Base-by-base conservation (phyloP, 2,888 invertebrate species). In the Agriopis marginaria region DNA sequence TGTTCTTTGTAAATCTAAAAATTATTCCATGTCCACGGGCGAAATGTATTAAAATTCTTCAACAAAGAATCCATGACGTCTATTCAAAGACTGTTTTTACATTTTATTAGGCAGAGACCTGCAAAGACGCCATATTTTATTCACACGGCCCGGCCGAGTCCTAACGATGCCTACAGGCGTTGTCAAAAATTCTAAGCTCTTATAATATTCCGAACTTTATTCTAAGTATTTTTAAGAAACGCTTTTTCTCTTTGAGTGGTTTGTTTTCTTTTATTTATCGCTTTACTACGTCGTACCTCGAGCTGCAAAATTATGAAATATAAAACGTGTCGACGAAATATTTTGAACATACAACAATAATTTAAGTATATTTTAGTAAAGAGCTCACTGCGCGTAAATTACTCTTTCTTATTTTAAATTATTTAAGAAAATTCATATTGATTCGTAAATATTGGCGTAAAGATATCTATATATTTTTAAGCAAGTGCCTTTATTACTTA, bases 111-210 rank as follows among this genome's bases (percentile, higher is more conserved):
- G 54, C 14, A 17, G 14, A 42, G 42, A 42, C 53, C 39, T 32
- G 53, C 53, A 58, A 58, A 56, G 23, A 63, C 39, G 44, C 58
- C 51, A 70, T 66, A 62, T 66, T 72, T 73, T 70, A 67, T 68
- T 63, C 61, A 39, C 23, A 45, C 53, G 51, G 49, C 23, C 56
- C 51, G 12, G 51, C 17, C 17, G 32, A 32, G 49, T 66, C 58
- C 60, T 74, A 77, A 77, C 70, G 72, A 75, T 70, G 75, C 70
- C 75, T 70, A 49, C 56, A 44, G 70, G 75, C 65, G 72, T 66
- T 50, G 54, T 66, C 55, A 66, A 69, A 73, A 70, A 67, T 67
- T 65, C 69, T 68, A 67, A 63, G 60, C 56, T 69, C 32, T 14
- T 68, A 61, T 63, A 66, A 40, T 70, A 66, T 75, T 69, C 66